Conservation (phyloP, 2,888 invertebrate genomes). For the Oscheius sp. region DNA sequence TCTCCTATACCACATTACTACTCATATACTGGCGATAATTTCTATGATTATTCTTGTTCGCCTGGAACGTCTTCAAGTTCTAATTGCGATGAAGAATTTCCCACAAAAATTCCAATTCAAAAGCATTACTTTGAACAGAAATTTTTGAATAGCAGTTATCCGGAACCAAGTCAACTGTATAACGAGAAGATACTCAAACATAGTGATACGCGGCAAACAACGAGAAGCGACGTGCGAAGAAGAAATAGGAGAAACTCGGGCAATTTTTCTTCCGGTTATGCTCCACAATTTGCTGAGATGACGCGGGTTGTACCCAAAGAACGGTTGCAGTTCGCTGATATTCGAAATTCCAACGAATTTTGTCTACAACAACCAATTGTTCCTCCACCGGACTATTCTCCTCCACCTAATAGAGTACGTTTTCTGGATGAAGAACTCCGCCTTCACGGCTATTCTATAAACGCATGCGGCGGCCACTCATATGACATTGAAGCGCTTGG, state of each 20-base stretch:
- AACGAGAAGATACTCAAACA: neutral
- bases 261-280: neutral
- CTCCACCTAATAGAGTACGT: slow-evolving; percentile 44
- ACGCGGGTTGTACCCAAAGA: slow-evolving; percentile 3
- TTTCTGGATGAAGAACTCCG: slow-evolving; percentile 32
- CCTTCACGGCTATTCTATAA: slow-evolving; percentile 16
- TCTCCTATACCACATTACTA: slow-evolving; percentile 24
- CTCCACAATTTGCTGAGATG: slow-evolving; percentile 7
- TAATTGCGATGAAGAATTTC: slow-evolving; percentile 41
- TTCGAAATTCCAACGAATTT: neutral
- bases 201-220: neutral
- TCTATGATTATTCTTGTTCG: slow-evolving; percentile 21
- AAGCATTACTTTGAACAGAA: neutral
- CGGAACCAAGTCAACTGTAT: neutral
- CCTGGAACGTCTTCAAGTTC: slow-evolving; percentile 42
- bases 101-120: neutral
- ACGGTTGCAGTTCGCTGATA: neutral
- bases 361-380: slow-evolving; percentile 1
- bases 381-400: slow-evolving; percentile 56
- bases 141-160: neutral
- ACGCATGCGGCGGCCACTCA: neutral
- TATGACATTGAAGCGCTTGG: neutral
- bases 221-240: neutral
- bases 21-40: neutral
- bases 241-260: neutral